Conservation (phyloP, 1,140 invertebrate genomes). For the Apolygus lucorum region DNA sequence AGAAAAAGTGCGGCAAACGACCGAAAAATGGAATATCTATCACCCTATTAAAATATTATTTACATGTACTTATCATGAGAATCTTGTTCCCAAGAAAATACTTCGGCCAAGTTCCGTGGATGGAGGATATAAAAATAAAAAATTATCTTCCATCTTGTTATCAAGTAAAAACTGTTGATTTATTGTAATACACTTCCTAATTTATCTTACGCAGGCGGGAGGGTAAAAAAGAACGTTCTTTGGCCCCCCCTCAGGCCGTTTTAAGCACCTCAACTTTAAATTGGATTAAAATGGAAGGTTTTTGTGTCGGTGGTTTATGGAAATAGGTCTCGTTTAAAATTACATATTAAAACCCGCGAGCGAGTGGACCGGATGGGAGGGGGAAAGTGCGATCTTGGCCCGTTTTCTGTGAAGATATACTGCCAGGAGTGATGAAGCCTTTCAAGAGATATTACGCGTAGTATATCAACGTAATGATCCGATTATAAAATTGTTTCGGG, state of each 20-base stretch:
- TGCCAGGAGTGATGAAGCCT: too few relatives aligned
- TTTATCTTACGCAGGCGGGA: background rate
- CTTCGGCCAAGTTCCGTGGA: background rate
- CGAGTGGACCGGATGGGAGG: too few relatives aligned
- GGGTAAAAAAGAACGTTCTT: too few relatives aligned
- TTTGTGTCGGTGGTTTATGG: background rate
- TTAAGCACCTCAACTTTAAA: background rate
- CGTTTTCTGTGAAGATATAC: too few relatives aligned
- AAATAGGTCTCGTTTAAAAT: background rate
- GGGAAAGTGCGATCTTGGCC: too few relatives aligned
- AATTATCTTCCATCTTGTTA: background rate
- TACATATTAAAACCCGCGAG: background rate
- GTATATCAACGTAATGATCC: too few relatives aligned
- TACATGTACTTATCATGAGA: background rate
- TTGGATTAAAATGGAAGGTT: background rate
- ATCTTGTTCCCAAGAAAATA: background rate
- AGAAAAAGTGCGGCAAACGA: too few relatives aligned
- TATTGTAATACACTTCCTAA: background rate
- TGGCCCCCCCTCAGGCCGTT: background rate
- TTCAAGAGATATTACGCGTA: too few relatives aligned
- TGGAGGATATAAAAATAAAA: too few relatives aligned
- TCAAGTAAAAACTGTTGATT: background rate
- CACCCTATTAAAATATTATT: background rate
- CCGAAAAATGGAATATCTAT: too few relatives aligned
- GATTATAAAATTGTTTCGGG: too few relatives aligned